These are phyloP conservation scores for Erinaceus europaeus DNA, from an alignment of 2,113 vertebrate species.

Conservation along the genomic window DNA sequence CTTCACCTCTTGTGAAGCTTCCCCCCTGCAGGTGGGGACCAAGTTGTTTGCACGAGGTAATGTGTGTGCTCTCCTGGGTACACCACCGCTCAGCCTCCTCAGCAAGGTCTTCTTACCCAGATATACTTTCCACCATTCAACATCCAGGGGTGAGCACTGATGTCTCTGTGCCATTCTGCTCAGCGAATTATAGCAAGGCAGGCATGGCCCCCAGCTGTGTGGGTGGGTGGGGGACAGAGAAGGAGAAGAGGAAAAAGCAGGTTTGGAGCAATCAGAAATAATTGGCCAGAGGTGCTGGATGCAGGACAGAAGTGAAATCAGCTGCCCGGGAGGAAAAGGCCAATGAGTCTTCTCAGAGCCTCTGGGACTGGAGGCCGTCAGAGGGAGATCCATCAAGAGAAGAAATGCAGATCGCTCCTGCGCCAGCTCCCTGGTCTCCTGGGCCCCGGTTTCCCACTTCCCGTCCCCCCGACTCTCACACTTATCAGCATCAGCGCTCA, in stretches of 20 bases:
- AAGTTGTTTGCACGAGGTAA: too few relatives aligned
- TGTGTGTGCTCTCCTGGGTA: too few relatives aligned
- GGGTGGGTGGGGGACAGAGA: not conserved
- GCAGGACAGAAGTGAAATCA: not conserved
- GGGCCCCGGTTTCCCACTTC: not conserved
- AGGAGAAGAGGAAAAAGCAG: not conserved
- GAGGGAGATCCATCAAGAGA: not conserved
- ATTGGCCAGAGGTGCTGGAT: not conserved
- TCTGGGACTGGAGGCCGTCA: not conserved
- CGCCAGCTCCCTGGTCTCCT: not conserved
- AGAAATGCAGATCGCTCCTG: not conserved
- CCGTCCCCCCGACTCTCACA: not conserved
- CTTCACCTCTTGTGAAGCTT: too few relatives aligned
- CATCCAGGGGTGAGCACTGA: not conserved
- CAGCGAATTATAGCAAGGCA: not conserved
- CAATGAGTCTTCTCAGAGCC: not conserved
- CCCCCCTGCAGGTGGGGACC: too few relatives aligned
- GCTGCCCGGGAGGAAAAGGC: not conserved
- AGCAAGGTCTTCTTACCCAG: not conserved
- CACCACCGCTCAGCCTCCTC: too few relatives aligned
- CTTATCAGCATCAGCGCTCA: not conserved
- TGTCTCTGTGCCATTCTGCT: not conserved
- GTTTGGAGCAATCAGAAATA: not conserved
- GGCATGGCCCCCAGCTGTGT: accelerated
- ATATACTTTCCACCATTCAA: not conserved